Evolutionary conservation across 1,140 invertebrate species (phyloP), one percentile per base, ranked within the genome.

Genomic region (Maniola jurtina): DNA sequence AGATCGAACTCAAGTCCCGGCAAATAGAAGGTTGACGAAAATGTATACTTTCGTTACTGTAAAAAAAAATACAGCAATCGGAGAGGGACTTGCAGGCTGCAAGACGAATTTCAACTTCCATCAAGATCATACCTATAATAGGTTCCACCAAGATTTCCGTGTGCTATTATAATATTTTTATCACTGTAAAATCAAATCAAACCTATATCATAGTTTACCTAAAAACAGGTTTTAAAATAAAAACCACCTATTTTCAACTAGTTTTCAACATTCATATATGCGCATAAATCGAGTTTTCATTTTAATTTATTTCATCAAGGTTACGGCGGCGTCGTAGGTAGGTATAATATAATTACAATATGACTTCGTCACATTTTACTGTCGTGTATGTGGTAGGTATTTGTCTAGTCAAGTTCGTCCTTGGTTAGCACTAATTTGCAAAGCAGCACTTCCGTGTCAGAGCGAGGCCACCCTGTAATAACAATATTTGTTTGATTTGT

Each of bases 351-450:
- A 16, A n/a, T n/a, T 57, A 57, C 25, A 33, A 57, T 57, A 57
- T n/a, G 6, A 14, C 8, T 38, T 16, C 55, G 55, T 57, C 55
- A 40, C 55, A 38, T 35, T 11, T 57, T 57, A 57, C n/a, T 57
- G 55, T 57, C 55, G 55, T 57, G 13, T 57, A 38, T 15, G 34
- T 57, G 36, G 35, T 58, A 48, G 36, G 35, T 58, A 48, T 65
- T 65, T 65, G 54, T 59, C 40, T 57, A 72, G 69, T 75, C 59
- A 71, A 61, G 63, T 72, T 64, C 58, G 78, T 85, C 80, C 80
- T 85, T 84, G 81, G 61, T 70, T 62, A 74, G 67, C 75, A 84
- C 78, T 86, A 84, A 88, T 86, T 88, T 83, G 83, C 84, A 78
- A 80, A 70, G 72, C 72, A 74, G 66, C 76, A 79, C 84, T 88